Conservation (phyloP, 2,888 invertebrate species). For the Panzeria rudis region DNA sequence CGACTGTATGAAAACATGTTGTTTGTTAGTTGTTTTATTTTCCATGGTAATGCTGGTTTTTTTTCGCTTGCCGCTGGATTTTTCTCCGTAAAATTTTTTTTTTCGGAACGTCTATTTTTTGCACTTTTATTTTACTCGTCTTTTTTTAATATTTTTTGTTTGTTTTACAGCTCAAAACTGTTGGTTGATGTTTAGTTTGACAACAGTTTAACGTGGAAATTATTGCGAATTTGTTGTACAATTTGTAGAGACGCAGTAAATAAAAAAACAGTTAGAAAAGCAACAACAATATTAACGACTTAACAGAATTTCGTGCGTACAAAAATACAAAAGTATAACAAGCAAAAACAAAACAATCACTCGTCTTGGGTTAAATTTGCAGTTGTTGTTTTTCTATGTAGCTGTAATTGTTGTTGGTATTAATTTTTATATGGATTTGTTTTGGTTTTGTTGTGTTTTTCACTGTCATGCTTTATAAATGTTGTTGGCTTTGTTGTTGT, state of each 20-base stretch:
- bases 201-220: constrained; percentile 83
- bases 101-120: constrained; percentile 33
- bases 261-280: constrained; percentile 22
- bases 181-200: constrained; percentile 79
- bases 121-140: constrained; percentile 10
- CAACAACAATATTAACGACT: constrained; percentile 11
- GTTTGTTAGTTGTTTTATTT: constrained; percentile 7
- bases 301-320: constrained; percentile 44
- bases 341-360: background rate
- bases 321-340: constrained; percentile 5
- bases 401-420: constrained; percentile 5
- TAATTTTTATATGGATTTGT: constrained; percentile 18
- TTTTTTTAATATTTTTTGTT: constrained; percentile 16
- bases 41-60: too few species aligned
- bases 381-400: background rate
- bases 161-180: constrained; percentile 77
- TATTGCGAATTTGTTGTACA: constrained; percentile 82
- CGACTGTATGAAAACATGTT: constrained; percentile 49
- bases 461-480: background rate
- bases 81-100: constrained; percentile 16
- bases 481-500: background rate
- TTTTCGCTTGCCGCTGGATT: constrained; percentile 4
- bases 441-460: constrained; percentile 37
- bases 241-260: constrained; percentile 53
- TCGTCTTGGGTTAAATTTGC: constrained; percentile 5